Conservation (phyloP, 2,888 invertebrate genomes). For the Agrochola lota region DNA sequence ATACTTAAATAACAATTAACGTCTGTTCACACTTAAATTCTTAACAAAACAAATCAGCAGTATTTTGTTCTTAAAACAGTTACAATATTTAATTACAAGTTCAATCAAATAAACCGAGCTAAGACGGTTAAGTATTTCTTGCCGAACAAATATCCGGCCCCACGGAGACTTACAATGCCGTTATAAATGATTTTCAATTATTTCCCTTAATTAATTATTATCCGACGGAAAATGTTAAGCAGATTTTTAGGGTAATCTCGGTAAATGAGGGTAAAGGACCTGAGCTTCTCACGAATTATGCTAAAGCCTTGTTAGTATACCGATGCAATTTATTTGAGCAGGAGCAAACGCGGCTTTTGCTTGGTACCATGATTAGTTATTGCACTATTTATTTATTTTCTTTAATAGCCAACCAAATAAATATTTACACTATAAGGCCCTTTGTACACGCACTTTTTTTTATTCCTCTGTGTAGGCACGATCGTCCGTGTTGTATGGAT, state of each 20-base stretch:
- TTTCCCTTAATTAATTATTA: conserved; percentile 26
- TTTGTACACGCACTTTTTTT: no score
- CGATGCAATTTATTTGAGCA: neutral
- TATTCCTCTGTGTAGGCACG: no score
- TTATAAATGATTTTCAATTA: conserved; percentile 51
- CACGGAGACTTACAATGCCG: conserved; percentile 7
- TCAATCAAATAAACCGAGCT: conserved; percentile 38
- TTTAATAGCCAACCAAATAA: no score
- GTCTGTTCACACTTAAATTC: neutral
- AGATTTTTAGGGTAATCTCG: conserved; percentile 23
- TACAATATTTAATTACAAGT: conserved; percentile 30
- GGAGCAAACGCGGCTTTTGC: neutral
- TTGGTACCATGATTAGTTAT: neutral
- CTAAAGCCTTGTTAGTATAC: neutral
- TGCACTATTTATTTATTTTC: no score
- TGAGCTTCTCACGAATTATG: neutral
- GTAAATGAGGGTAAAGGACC: neutral
- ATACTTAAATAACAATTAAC: neutral
- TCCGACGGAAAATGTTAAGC: conserved; percentile 35
- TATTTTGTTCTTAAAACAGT: conserved; percentile 15
- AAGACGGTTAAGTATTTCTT: conserved; percentile 19
- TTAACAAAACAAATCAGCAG: neutral
- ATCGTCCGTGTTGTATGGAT: no score
- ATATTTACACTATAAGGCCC: no score
- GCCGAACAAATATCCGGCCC: conserved; percentile 40